phyloP scores from a whole-genome alignment of 2,113 vertebrate genomes.

The Nerophis lumbriciformis region DNA sequence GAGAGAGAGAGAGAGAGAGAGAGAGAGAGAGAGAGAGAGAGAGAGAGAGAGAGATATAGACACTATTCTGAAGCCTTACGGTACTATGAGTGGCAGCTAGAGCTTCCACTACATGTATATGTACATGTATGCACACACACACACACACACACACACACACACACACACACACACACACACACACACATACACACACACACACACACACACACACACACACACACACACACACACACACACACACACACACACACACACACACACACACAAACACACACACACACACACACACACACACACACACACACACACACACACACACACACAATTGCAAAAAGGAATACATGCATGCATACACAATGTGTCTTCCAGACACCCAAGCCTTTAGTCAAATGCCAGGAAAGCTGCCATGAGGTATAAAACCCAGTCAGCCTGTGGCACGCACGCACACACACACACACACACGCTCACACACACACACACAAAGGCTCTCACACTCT shows the following conservation, averaged over 20 bases:
- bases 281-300: background rate
- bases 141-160: slow-evolving; percentile 4
- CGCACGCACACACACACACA: background rate
- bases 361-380: slow-evolving; percentile 36
- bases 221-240: slow-evolving; percentile 19
- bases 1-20: no score
- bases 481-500: slow-evolving; percentile 17
- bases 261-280: background rate
- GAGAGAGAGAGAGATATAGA: no score
- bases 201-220: background rate
- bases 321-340: slow-evolving; percentile 15
- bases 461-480: slow-evolving; percentile 13
- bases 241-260: slow-evolving; percentile 5
- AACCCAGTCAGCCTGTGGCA: slow-evolving; percentile 6
- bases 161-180: background rate
- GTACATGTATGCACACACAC: slow-evolving; percentile 39
- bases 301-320: slow-evolving; percentile 14
- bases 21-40: no score
- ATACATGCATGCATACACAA: slow-evolving; percentile 28
- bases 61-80: slow-evolving; percentile 26
- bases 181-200: slow-evolving; percentile 10
- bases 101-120: slow-evolving; percentile 63
- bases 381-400: slow-evolving; percentile 57
- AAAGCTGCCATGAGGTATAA: slow-evolving; percentile 35
- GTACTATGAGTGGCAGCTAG: slow-evolving; percentile 38